These are phyloP conservation scores for Habrosyne pyritoides DNA, from an alignment of 2,888 invertebrate genomes.

Conservation along the genomic window DNA sequence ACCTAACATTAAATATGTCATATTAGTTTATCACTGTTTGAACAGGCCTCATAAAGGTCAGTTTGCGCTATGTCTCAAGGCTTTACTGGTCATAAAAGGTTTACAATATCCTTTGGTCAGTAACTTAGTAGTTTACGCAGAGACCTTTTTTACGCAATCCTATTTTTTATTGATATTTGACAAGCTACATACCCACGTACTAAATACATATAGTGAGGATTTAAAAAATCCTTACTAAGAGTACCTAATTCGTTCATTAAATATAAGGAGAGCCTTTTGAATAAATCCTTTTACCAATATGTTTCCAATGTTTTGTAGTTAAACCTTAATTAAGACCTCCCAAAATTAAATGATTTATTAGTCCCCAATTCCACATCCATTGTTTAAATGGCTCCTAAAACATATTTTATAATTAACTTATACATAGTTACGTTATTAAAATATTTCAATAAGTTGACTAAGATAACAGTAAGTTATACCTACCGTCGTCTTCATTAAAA, in stretches of 20 bases:
- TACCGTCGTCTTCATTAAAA: neutral
- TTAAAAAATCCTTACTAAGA: no score
- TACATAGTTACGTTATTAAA: no score
- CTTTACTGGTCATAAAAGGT: conserved; percentile 42
- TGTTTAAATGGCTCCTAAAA: no score
- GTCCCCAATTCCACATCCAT: neutral
- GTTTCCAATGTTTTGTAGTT: neutral
- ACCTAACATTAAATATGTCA: conserved; percentile 38
- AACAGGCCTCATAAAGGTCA: conserved; percentile 53
- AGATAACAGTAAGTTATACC: no score
- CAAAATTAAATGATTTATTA: neutral
- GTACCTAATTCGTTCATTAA: no score
- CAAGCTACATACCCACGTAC: neutral
- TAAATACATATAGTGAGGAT: no score
- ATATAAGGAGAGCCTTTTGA: no score
- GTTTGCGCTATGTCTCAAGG: conserved; percentile 30
- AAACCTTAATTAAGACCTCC: neutral
- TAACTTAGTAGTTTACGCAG: conserved; percentile 4
- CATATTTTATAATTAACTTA: no score
- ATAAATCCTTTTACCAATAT: neutral
- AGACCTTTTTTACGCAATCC: neutral
- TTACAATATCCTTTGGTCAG: conserved; percentile 25
- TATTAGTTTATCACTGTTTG: conserved; percentile 65
- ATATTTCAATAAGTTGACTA: neutral
- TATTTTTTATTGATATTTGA: neutral